Conservation (phyloP, 2,888 invertebrate genomes). For the Luffia ferchaultella region DNA sequence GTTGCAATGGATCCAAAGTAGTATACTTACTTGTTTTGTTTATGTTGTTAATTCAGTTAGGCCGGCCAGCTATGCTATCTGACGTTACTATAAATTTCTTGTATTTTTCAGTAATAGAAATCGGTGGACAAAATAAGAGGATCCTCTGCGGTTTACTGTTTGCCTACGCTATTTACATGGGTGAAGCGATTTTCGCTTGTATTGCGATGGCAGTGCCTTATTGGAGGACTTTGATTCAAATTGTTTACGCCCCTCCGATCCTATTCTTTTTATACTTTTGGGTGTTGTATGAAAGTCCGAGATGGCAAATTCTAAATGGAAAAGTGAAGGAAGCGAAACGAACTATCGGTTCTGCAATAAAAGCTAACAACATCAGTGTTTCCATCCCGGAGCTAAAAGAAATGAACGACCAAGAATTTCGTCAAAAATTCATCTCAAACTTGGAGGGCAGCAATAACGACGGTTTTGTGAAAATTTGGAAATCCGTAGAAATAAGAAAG, state of each 20-base stretch:
- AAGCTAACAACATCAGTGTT: not conserved
- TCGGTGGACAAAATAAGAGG: slow-evolving; percentile 2
- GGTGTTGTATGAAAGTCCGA: slow-evolving; percentile 1
- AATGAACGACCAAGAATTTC: slow-evolving; percentile 1
- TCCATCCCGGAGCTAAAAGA: not conserved
- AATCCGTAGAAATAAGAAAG: slow-evolving; percentile 1
- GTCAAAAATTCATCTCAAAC: too few species aligned
- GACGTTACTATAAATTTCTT: not conserved
- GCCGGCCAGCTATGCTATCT: not conserved
- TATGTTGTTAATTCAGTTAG: not conserved
- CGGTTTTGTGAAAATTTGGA: not conserved
- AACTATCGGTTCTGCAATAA: not conserved
- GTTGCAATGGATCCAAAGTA: too few species aligned
- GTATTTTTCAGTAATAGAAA: slow-evolving; percentile 6
- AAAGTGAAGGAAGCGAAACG: not conserved
- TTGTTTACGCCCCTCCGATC: slow-evolving; percentile 1
- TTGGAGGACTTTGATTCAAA: slow-evolving; percentile 4
- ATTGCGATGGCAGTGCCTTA: slow-evolving; percentile 1
- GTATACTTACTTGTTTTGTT: not conserved
- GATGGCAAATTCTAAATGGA: slow-evolving; percentile 4
- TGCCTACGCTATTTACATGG: slow-evolving; percentile 3
- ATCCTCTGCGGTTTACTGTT: slow-evolving; percentile 2
- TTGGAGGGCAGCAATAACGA: not conserved
- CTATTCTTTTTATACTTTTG: not conserved
- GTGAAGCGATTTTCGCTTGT: slow-evolving; percentile 1